Evolutionary conservation across 2,113 vertebrate genomes (phyloP).

Genomic region (Phyllostomus hastatus): DNA sequence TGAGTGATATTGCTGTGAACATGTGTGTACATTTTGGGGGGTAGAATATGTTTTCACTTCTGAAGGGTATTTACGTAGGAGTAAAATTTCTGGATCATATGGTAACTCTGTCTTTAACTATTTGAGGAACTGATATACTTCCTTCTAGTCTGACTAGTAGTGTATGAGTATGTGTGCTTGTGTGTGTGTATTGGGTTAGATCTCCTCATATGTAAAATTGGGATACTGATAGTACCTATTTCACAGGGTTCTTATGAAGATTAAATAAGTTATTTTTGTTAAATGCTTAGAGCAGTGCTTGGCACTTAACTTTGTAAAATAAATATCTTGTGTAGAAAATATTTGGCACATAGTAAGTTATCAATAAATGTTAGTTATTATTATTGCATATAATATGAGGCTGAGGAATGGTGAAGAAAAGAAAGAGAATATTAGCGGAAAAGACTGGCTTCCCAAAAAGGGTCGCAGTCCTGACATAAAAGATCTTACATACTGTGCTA

Average conservation of each 20-base stretch:
- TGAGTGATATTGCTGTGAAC: background rate
- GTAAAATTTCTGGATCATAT: background rate
- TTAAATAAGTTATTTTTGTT: no score
- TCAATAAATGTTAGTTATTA: background rate
- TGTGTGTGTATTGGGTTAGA: background rate
- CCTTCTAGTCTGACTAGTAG: background rate
- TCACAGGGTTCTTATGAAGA: background rate
- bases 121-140: background rate
- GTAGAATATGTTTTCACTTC: background rate
- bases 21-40: background rate
- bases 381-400: background rate
- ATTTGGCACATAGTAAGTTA: background rate
- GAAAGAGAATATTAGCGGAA: background rate
- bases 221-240: background rate
- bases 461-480: background rate
- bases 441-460: background rate
- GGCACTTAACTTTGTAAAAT: background rate
- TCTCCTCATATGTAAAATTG: background rate
- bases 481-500: background rate
- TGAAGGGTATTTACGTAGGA: background rate
- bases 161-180: background rate
- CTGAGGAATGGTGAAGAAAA: background rate
- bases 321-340: background rate
- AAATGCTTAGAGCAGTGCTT: background rate
- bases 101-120: background rate